phyloP scores from a whole-genome alignment of 1,140 invertebrate genomes.

The Apis mellifera region Amel_HAv3.1 CM009938.2:5162501-5163000 shows the following conservation, averaged over 20 bases:
- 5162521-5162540: too few species aligned
- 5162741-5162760: neutral
- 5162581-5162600: too few species aligned
- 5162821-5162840: constrained; percentile 4
- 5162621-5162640: too few species aligned
- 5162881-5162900: neutral
- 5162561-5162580: neutral
- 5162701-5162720: neutral
- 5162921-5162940: neutral
- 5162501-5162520: too few species aligned
- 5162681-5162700: constrained; percentile 11
- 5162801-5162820: constrained; percentile 25
- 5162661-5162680: too few species aligned
- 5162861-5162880: neutral
- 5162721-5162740: neutral
- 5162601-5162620: too few species aligned
- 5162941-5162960: neutral
- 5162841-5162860: constrained; percentile 1
- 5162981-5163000: too few species aligned
- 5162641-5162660: too few species aligned
- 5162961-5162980: neutral
- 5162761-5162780: neutral
- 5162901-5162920: too few species aligned
- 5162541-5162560: too few species aligned
- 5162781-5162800: constrained; percentile 1